Evolutionary conservation across 2,888 invertebrate genomes (phyloP).

Genomic region (Agonopterix subpropinquella): DNA sequence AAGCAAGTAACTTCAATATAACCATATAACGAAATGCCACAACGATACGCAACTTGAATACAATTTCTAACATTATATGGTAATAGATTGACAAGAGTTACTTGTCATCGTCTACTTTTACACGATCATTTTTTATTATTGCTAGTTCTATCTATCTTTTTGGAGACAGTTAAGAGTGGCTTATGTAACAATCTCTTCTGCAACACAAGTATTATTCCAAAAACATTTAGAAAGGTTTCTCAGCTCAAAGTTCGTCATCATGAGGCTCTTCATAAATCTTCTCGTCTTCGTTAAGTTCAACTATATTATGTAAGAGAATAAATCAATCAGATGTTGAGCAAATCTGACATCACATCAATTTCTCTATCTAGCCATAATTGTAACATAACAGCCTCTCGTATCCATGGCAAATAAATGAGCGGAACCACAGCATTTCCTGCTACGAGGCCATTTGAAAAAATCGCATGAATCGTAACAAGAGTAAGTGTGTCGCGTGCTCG

Average conservation of each 20-base stretch:
- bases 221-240: too few species aligned
- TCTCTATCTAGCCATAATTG: too few species aligned
- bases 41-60: constrained; percentile 28
- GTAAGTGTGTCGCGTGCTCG: constrained; percentile 65
- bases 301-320: too few species aligned
- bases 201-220: too few species aligned
- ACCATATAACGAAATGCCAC: constrained; percentile 39
- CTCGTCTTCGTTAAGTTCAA: too few species aligned
- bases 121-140: constrained; percentile 1
- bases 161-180: too few species aligned
- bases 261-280: too few species aligned
- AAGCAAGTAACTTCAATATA: constrained; percentile 32
- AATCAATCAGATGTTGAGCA: too few species aligned
- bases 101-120: constrained; percentile 3
- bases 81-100: constrained; percentile 3
- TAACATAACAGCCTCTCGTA: too few species aligned
- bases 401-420: constrained; percentile 1
- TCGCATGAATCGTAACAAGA: constrained; percentile 46
- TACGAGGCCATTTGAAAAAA: constrained; percentile 14
- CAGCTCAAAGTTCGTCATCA: too few species aligned
- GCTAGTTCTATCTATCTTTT: not conserved
- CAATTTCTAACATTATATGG: constrained; percentile 16
- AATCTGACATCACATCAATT: too few species aligned
- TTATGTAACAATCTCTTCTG: too few species aligned
- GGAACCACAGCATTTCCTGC: constrained; percentile 16